Percentiles rank a stretch among this genome's conserved stretches.
Evolutionary conservation across 2,797 vertebrate genomes (phyloP).

Genomic region (Poecilia picta): DNA sequence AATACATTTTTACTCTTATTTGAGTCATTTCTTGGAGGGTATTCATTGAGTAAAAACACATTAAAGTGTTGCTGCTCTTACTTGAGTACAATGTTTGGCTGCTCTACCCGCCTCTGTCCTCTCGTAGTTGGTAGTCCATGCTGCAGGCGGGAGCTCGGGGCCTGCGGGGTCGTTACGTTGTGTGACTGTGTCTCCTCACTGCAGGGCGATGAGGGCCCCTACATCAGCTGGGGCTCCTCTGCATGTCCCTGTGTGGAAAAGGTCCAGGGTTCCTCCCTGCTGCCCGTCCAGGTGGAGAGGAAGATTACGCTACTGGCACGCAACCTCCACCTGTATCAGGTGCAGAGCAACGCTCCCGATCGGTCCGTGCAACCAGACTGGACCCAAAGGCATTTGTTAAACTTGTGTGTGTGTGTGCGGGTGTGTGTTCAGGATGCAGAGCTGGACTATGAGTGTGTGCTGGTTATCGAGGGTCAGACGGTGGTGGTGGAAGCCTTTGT

Average conservation of each 20-base stretch:
- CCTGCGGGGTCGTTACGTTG: neutral
- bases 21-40: too few species aligned
- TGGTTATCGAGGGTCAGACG: slow-evolving; percentile 89
- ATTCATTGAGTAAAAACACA: too few species aligned
- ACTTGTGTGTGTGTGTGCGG: neutral
- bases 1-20: too few species aligned
- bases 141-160: neutral
- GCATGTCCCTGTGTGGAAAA: slow-evolving; percentile 93
- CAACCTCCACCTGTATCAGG: slow-evolving; percentile 94
- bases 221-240: slow-evolving; percentile 81
- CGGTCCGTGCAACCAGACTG: neutral
- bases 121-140: too few species aligned
- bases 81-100: too few species aligned
- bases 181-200: slow-evolving; percentile 20
- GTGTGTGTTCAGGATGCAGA: slow-evolving; percentile 82
- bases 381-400: neutral
- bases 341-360: slow-evolving; percentile 48
- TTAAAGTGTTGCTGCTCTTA: too few species aligned
- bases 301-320: slow-evolving; percentile 89
- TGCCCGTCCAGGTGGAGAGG: slow-evolving; percentile 87
- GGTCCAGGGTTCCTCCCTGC: slow-evolving; percentile 87
- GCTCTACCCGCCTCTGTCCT: neutral
- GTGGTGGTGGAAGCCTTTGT: slow-evolving; percentile 89
- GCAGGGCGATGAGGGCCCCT: slow-evolving; percentile 82
- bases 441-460: slow-evolving; percentile 89